Evolutionary conservation across 1,140 invertebrate genomes (phyloP), one percentile per base, ranked within the genome.

Genomic region (Propsilocerus akamusi): DNA sequence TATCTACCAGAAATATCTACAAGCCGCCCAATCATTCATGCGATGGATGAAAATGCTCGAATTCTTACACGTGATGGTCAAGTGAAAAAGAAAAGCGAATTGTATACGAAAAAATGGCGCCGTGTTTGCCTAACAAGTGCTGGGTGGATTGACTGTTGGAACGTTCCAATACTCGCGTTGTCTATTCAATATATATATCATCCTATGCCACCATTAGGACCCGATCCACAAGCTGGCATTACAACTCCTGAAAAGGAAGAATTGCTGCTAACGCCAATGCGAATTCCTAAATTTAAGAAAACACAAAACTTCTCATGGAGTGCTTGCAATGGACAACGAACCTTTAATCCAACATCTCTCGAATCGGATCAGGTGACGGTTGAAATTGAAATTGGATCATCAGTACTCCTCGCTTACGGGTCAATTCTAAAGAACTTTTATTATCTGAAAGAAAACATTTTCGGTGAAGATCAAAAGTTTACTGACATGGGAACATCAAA

Each of bases 101-200:
- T 75, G 5, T 70, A 75, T 54, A 70, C 73, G 20, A 78, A 78
- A 51, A 91, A 90, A 63, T 95, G 90, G 90, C 74, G 87, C 53
- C 87, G 87, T 59, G 74, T 86, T 57, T 93, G 89, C 57, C 76
- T 83, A 47, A 78, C 77, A 60, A 76, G 56, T 25, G 55, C 59
- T 24, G 89, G 90, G 3, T 97, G 94, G 94, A 77, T 95, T 2
- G 90, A 95, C 60, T 96, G 92, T 62, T 95, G 91, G 91, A 84
- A 83, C 11, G 90, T 95, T 4, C 89, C 90, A 0, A 94, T 95
- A 51, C 82, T 93, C 20, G 87, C 89, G 4, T 69, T 97, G 12
- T 90, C 84, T 57, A 89, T 97, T 20, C 77, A 79, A 52, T 97
- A 94, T 63, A 80, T 76, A 1, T 97, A 94, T 63, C 91, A 96